Evolutionary conservation across 2,888 invertebrate genomes (phyloP).

Genomic region (Hedya salicella): DNA sequence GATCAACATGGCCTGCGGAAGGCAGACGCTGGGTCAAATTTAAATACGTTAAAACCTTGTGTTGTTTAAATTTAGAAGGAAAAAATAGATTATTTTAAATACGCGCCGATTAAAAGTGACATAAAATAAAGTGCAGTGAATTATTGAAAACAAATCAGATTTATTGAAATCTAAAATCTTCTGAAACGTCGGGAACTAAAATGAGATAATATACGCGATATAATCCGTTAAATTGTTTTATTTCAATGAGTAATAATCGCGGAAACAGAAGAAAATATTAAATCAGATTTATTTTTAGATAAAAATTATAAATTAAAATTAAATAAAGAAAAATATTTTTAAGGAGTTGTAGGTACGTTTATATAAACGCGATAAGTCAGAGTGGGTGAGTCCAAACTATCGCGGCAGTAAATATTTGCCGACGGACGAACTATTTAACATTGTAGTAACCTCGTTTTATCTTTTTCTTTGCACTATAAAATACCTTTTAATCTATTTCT

Average conservation of each 20-base stretch:
- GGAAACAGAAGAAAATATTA: no score
- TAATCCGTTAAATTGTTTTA: no score
- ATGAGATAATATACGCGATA: no score
- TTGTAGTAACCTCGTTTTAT: conserved; percentile 26
- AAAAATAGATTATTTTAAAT: not conserved
- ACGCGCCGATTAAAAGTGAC: not conserved
- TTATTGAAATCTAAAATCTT: no score
- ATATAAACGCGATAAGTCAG: not conserved
- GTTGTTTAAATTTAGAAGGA: conserved; percentile 2
- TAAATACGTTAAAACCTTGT: conserved; percentile 30
- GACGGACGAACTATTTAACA: conserved; percentile 26
- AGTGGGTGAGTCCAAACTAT: conserved; percentile 6
- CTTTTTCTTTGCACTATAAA: conserved; percentile 10
- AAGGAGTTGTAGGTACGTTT: not conserved
- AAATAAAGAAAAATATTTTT: not conserved
- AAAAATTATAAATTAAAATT: not conserved
- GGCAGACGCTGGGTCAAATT: conserved; percentile 63
- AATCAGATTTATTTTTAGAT: no score
- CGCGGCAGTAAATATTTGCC: conserved; percentile 26
- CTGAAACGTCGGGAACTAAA: no score
- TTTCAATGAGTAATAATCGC: no score
- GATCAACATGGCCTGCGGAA: conserved; percentile 66
- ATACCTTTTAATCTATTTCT: conserved; percentile 16
- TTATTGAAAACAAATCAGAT: no score
- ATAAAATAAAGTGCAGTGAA: conserved; percentile 22